Percentiles rank a stretch among this genome's conserved stretches.
Evolutionary conservation across 2,888 invertebrate species (phyloP).

Genomic region (Mamestra brassicae): DNA sequence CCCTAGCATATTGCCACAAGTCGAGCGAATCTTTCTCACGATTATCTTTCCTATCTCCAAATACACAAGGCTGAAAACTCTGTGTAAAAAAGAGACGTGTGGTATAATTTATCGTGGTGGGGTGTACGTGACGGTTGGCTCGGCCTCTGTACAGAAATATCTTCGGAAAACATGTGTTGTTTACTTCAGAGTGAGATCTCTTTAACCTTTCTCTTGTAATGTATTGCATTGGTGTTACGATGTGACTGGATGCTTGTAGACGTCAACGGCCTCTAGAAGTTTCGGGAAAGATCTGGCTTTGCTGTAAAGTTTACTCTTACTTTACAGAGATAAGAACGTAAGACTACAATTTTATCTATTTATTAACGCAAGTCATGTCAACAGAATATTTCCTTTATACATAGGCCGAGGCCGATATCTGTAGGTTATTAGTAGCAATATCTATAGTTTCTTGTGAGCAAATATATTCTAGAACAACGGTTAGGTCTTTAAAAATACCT

Average conservation of each 20-base stretch:
- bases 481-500: conserved; percentile 4
- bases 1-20: conserved; percentile 32
- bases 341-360: conserved; percentile 2
- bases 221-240: conserved; percentile 11
- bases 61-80: conserved; percentile 17
- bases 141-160: conserved; percentile 61
- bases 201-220: conserved; percentile 53
- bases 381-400: conserved; percentile 1
- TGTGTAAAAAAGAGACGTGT: conserved; percentile 1
- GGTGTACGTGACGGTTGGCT: conserved; percentile 58
- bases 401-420: conserved; percentile 1
- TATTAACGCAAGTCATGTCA: conserved; percentile 22
- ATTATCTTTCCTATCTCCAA: conserved; percentile 17
- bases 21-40: not conserved
- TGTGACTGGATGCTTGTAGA: not conserved
- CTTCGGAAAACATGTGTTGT: conserved; percentile 63
- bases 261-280: conserved; percentile 8
- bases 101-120: conserved; percentile 51
- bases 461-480: conserved; percentile 7
- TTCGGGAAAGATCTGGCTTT: conserved; percentile 15
- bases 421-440: not conserved
- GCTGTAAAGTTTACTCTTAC: not conserved
- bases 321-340: conserved; percentile 6
- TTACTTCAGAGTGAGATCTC: conserved; percentile 58
- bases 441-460: not conserved